Conservation (phyloP, 2,113 vertebrate genomes). For the Pantherophis guttatus region DNA sequence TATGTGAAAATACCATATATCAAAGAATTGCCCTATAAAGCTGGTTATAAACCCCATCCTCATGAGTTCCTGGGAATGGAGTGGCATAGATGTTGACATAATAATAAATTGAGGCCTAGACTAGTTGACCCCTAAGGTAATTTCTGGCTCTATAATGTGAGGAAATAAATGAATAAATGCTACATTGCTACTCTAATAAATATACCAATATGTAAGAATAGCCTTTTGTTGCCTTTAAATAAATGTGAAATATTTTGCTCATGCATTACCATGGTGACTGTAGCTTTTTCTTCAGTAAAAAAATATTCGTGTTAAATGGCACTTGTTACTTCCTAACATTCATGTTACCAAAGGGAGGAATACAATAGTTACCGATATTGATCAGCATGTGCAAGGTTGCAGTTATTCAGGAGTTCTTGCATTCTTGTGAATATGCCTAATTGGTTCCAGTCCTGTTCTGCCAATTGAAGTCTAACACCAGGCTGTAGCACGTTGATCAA, state of each 20-base stretch:
- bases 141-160: background rate
- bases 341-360: conserved; percentile 1
- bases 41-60: background rate
- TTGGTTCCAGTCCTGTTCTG: background rate
- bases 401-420: background rate
- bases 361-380: background rate
- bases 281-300: conserved; percentile 15
- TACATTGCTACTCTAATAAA: background rate
- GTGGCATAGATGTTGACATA: background rate
- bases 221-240: background rate
- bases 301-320: conserved; percentile 11
- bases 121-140: background rate
- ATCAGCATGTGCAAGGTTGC: background rate
- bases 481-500: background rate
- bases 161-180: background rate
- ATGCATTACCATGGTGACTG: conserved; percentile 23
- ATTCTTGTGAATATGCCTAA: background rate
- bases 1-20: background rate
- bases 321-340: conserved; percentile 10
- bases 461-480: background rate
- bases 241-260: conserved; percentile 8
- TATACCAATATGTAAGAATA: background rate
- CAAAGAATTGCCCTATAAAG: background rate
- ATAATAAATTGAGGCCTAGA: background rate
- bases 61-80: background rate